Evolutionary conservation across 2,888 invertebrate species (phyloP).

Genomic region (Zootermopsis nevadensis): DNA sequence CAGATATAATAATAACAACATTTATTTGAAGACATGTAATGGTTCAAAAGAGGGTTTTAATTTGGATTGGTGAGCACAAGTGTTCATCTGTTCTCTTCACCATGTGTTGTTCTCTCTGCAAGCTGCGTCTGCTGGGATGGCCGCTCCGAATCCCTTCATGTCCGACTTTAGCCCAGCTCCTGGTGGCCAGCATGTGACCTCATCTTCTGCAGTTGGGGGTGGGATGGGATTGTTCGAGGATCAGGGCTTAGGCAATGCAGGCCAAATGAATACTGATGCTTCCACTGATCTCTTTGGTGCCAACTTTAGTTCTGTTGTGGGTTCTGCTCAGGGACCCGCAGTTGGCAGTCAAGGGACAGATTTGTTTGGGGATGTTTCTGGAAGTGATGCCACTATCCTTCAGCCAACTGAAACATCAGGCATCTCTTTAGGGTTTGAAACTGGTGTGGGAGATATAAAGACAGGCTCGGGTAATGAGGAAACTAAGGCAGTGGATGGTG

Average conservation of each 20-base stretch:
- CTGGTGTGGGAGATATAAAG: conserved; percentile 59
- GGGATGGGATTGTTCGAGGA: conserved; percentile 47
- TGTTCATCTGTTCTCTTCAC: conserved; percentile 42
- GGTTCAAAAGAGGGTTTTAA: neutral
- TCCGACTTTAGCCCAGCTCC: conserved; percentile 63
- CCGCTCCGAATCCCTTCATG: conserved; percentile 73
- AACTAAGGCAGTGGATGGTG: conserved; percentile 46
- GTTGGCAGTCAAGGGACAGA: conserved; percentile 53
- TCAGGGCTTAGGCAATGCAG: conserved; percentile 6
- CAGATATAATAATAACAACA: neutral
- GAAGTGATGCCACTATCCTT: conserved; percentile 57
- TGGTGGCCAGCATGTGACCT: conserved; percentile 49
- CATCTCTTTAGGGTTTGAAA: conserved; percentile 36
- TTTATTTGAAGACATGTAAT: neutral
- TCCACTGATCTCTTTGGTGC: conserved; percentile 47
- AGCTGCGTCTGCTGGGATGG: conserved; percentile 66
- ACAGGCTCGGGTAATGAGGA: conserved; percentile 58
- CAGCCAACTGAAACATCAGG: conserved; percentile 51
- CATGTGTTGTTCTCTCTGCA: conserved; percentile 49
- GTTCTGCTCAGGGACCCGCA: conserved; percentile 45
- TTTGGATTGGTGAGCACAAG: conserved; percentile 32
- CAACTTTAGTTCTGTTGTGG: conserved; percentile 36
- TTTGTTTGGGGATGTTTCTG: conserved; percentile 52
- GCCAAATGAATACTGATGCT: conserved; percentile 19
- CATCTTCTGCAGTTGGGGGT: conserved; percentile 46